Base-by-base conservation (phyloP, 1,140 invertebrate genomes). In the Aricia agestis region DNA sequence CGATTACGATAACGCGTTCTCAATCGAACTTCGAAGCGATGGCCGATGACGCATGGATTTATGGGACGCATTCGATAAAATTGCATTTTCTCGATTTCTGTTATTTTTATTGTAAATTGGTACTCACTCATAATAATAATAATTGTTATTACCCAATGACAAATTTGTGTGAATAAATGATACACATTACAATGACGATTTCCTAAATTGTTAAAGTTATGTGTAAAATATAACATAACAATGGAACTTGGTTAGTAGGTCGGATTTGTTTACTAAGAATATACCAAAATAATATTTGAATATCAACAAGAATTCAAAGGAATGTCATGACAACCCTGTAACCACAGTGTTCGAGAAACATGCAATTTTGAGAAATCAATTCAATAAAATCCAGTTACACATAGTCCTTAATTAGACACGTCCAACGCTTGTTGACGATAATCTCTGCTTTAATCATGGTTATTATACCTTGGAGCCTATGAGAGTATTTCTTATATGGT, bases 371-470 rank as follows among this genome's bases (percentile, higher is more conserved):
- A 19, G 19, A 19, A 59, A 63, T 63, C 19, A 25, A 63, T 19
- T 1, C n/a, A 59, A 18, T 15, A 19, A 18, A 59, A 59, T 63
- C 18, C 19, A 63, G 59, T 63, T 59, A 59, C 59, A 19, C 59
- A 25, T 63, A 63, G 59, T 63, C 59, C 10, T 63, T 63, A 63
- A 63, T 63, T 63, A 63, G 17, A 63, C 11, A 11, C 19, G 59
- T 63, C 59, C 18, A 63, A 63, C 19, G 59, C 59, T 7, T 63
- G 57, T 2, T 17, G 59, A 63, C 25, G 17, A 0, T 11, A 18
- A 63, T 63, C 59, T 63, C 9, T 25, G 36, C 36, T 36, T 36
- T 5, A 1, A 4, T 36, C 36, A 2, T 9, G 6, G 36, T 36
- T 36, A 36, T 6, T 25, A 25, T 25, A 25, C 25, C 0, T 36